A percentile compares a stretch with the other conserved stretches of the same genome.
These are phyloP conservation scores for Hemichromis elongatus DNA, from an alignment of 2,113 vertebrate genomes.

Conservation along the genomic window DNA sequence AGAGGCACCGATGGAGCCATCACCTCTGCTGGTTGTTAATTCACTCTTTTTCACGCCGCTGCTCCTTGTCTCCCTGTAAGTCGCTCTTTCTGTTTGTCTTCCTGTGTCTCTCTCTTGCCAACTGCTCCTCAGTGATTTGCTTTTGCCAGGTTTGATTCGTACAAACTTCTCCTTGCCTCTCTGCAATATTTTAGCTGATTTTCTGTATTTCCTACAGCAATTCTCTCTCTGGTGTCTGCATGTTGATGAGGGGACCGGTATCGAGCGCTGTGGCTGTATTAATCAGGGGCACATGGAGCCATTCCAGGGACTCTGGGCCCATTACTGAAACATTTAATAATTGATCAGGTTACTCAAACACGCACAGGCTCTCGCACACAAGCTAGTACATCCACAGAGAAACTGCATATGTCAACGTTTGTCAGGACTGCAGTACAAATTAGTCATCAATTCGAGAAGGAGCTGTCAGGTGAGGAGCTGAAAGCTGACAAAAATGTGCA, in stretches of 20 bases:
- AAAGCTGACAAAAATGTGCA: background rate
- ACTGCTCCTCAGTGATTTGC: background rate
- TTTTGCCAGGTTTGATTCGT: background rate
- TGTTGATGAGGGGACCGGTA: constrained; percentile 12
- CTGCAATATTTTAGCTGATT: background rate
- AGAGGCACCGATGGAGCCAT: constrained; percentile 34
- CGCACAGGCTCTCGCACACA: background rate
- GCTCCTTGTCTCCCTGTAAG: background rate
- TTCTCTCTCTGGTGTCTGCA: background rate
- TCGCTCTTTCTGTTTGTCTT: constrained; percentile 4
- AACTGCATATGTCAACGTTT: background rate
- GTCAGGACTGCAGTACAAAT: background rate
- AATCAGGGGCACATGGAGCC: constrained; percentile 44
- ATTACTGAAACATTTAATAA: constrained; percentile 61
- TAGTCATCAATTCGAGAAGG: background rate
- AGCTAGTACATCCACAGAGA: background rate
- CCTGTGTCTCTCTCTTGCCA: constrained; percentile 12
- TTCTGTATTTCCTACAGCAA: background rate
- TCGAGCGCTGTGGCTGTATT: constrained; percentile 23
- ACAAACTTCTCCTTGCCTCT: background rate
- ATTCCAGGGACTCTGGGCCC: constrained; percentile 37
- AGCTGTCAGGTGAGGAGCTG: background rate
- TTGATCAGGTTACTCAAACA: constrained; percentile 40
- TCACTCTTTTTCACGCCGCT: constrained; percentile 8
- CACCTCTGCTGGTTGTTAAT: constrained; percentile 31